phyloP scores from a whole-genome alignment of 1,140 invertebrate species.

The Lycorma delicatula region DNA sequence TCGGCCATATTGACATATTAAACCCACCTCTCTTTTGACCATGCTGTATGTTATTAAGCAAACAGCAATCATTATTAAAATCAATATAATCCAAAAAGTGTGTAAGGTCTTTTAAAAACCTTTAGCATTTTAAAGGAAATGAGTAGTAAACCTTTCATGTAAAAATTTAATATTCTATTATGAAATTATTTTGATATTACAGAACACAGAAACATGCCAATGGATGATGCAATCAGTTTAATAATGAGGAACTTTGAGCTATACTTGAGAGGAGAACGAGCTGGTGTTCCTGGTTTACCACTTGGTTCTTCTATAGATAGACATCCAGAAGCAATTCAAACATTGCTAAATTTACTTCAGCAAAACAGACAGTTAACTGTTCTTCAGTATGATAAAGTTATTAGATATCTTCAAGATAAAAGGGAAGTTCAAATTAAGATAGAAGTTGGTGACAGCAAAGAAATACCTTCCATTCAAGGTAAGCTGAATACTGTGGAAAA shows the following conservation, averaged over 20 bases:
- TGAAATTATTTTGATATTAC: conserved; percentile 20
- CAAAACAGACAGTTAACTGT: conserved; percentile 71
- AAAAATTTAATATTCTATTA: no score
- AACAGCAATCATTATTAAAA: no score
- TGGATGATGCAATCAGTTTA: conserved; percentile 79
- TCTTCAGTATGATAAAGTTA: conserved; percentile 68
- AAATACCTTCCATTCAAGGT: conserved; percentile 6
- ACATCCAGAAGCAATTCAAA: conserved; percentile 60
- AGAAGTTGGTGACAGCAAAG: conserved; percentile 51
- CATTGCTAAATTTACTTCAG: conserved; percentile 66
- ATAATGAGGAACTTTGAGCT: conserved; percentile 69
- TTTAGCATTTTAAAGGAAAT: background rate
- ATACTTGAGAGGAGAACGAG: conserved; percentile 45
- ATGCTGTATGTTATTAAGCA: no score
- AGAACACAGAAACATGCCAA: conserved; percentile 91
- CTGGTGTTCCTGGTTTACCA: conserved; percentile 16
- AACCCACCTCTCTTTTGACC: no score
- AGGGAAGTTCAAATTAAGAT: conserved; percentile 60
- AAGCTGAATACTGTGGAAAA: background rate
- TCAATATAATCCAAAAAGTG: no score
- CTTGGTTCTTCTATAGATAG: conserved; percentile 40
- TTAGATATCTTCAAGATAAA: conserved; percentile 69
- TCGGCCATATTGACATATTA: no score
- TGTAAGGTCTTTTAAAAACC: no score
- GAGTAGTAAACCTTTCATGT: background rate